phyloP scores from a whole-genome alignment of 2,113 vertebrate genomes.

The Equus przewalskii region DNA sequence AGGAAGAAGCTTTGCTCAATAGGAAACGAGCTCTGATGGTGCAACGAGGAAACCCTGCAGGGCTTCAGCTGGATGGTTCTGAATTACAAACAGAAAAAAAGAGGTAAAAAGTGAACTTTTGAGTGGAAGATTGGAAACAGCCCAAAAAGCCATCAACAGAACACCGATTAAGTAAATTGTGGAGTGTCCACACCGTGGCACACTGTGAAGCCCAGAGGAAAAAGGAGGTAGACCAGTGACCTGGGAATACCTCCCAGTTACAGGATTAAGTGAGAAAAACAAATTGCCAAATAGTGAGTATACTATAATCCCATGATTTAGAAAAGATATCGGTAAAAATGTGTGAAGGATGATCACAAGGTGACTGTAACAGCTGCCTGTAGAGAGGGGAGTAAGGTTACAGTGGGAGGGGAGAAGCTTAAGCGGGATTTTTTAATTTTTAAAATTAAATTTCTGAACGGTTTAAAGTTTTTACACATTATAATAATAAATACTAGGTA shows the following conservation, averaged over 20 bases:
- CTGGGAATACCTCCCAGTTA: not conserved
- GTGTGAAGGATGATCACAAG: not conserved
- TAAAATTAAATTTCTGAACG: constrained; percentile 21
- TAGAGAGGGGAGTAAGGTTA: not conserved
- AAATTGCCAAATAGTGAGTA: not conserved
- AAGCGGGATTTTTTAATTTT: constrained; percentile 22
- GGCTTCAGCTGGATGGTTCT: not conserved
- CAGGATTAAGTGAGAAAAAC: not conserved
- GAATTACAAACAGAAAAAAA: constrained; percentile 35
- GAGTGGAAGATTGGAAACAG: not conserved
- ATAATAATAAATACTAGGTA: not conserved
- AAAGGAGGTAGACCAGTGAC: not conserved
- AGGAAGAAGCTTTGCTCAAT: constrained; percentile 61
- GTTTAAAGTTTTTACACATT: not conserved
- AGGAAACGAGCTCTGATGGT: constrained; percentile 53
- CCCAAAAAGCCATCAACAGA: not conserved
- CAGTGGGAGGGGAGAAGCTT: not conserved
- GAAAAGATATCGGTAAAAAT: not conserved
- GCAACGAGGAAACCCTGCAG: constrained; percentile 49
- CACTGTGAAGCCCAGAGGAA: not conserved
- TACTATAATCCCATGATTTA: not conserved
- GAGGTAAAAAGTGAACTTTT: not conserved
- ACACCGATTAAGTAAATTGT: not conserved
- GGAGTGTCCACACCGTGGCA: not conserved
- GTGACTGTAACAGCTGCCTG: not conserved